Evolutionary conservation across 2,797 vertebrate species (phyloP), one percentile per base, ranked within the genome.

Genomic region (Betta splendens): DNA sequence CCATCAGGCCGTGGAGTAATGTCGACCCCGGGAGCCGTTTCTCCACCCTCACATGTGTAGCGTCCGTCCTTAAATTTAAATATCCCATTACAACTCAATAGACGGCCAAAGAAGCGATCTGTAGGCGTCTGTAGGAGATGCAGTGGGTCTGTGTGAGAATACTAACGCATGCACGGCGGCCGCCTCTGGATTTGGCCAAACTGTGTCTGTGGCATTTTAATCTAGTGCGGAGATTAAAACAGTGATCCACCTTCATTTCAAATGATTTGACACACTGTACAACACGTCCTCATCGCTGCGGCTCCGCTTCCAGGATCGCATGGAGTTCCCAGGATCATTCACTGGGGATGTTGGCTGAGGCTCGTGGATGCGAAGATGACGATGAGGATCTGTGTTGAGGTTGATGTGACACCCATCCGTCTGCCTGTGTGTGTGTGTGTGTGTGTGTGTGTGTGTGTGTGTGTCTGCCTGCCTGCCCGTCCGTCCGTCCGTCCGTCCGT

Each of bases 181-280:
- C 82, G 87, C 52, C 79, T 79, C 84, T 85, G 78, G 83, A 85
- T 89, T 92, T 92, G 77, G 77, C 55, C 70, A 80, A 83, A 82
- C 81, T 83, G 68, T 67, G 75, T 79, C 75, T 80, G 64, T 80
- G 82, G 83, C 82, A 83, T 90, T 83, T 90, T 88, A 89, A 89
- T 90, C 90, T 87, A 91, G 86, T 87, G 63, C 53, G 67, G 60
- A 83, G 88, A 89, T 92, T 90, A 92, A 56, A 89, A 73, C 49
- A 42, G 57, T 89, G 86, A 87, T 78, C 86, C 87, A 94, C 91
- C 90, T 90, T 92, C 84, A 90, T 89, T 75, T 83, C 51, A 70
- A 72, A 76, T 77, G 37, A 72, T 76, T 65, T 60, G 72, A 77
- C 65, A 66, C 73, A 72, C 76, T 71, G 63, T 77, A 77, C 47